These are phyloP conservation scores for Synergus japonicus DNA, from an alignment of 2,888 invertebrate species.

Conservation along the genomic window DNA sequence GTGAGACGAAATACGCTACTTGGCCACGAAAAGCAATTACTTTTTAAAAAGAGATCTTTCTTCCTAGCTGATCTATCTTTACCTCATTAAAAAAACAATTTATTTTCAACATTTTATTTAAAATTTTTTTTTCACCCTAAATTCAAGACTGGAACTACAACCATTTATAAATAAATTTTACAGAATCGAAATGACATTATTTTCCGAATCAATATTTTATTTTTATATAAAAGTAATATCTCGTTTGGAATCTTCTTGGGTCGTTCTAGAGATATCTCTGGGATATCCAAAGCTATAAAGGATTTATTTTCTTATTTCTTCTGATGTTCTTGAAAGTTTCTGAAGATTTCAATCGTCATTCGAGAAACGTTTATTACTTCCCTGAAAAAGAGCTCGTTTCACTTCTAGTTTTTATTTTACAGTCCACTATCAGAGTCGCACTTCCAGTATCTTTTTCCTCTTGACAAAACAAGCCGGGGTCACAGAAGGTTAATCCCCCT, in stretches of 20 bases:
- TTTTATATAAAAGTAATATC: too few species aligned
- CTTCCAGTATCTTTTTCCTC: conserved; percentile 16
- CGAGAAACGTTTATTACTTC: neutral
- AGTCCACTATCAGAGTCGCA: neutral
- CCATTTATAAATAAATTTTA: too few species aligned
- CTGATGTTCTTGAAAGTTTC: neutral
- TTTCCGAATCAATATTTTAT: too few species aligned
- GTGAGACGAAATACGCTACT: conserved; percentile 32
- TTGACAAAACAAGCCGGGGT: conserved; percentile 28
- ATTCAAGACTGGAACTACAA: too few species aligned
- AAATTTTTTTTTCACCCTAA: neutral
- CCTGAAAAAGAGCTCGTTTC: neutral
- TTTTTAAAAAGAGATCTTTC: neutral
- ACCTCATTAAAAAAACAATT: too few species aligned
- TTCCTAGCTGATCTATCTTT: neutral
- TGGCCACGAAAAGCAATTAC: conserved; percentile 25
- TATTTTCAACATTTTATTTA: neutral
- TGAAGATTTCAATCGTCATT: neutral
- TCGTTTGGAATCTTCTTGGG: too few species aligned
- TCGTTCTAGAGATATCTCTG: too few species aligned
- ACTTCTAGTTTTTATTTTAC: conserved; percentile 6
- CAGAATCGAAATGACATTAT: too few species aligned
- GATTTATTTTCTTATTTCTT: neutral
- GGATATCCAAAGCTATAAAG: too few species aligned
- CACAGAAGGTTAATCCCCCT: conserved; percentile 29